phyloP scores from a whole-genome alignment of 2,888 invertebrate genomes.

The Hypselothyrea guttata region DNA sequence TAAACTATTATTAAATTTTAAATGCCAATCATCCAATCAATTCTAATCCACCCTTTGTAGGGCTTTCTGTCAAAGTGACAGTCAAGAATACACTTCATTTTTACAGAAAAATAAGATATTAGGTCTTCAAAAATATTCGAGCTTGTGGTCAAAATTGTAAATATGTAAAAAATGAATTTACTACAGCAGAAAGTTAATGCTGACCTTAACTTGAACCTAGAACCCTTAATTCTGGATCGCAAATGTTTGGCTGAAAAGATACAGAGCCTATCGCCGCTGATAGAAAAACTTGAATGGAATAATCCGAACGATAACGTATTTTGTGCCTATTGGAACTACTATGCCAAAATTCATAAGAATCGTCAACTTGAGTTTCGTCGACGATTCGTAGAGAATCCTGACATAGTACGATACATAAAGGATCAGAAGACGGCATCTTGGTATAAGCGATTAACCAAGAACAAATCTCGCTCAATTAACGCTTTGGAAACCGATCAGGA shows the following conservation, averaged over 20 bases:
- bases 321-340: slow-evolving; percentile 44
- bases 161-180: slow-evolving; percentile 8
- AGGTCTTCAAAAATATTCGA: slow-evolving; percentile 1
- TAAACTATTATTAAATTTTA: background rate
- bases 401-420: slow-evolving; percentile 6
- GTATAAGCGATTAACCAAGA: background rate
- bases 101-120: background rate
- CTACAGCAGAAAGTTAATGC: background rate
- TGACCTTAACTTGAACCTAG: background rate
- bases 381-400: slow-evolving; percentile 31
- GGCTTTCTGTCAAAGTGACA: slow-evolving; percentile 21
- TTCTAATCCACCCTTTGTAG: no score
- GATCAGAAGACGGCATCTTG: background rate
- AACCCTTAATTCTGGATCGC: slow-evolving; percentile 26
- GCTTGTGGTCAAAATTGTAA: slow-evolving; percentile 17
- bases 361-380: slow-evolving; percentile 32
- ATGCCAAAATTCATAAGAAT: slow-evolving; percentile 40
- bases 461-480: background rate
- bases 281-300: slow-evolving; percentile 14
- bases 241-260: slow-evolving; percentile 22
- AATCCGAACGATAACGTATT: slow-evolving; percentile 29
- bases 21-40: no score
- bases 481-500: background rate
- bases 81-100: background rate
- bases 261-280: slow-evolving; percentile 18